These are phyloP conservation scores for Anguilla megastoma DNA, from an alignment of 2,797 vertebrate species.

Conservation along the genomic window DNA sequence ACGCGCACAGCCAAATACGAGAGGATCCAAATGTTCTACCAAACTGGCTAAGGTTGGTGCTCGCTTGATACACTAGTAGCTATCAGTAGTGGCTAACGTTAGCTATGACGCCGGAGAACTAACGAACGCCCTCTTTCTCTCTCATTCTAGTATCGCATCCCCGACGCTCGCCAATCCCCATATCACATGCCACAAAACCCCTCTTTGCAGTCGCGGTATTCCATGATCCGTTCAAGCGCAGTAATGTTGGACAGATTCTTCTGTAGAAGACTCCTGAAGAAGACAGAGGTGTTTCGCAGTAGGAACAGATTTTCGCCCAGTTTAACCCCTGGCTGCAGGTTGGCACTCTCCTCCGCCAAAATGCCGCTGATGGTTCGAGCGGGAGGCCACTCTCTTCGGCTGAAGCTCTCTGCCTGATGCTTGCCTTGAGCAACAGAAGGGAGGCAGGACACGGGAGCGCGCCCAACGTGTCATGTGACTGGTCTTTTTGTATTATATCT, in stretches of 20 bases:
- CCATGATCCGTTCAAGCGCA: constrained; percentile 35
- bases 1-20: neutral
- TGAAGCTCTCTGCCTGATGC: constrained; percentile 28
- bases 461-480: constrained; percentile 65
- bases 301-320: neutral
- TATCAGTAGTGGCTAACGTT: constrained; percentile 18
- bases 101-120: constrained; percentile 16
- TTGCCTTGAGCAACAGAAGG: constrained; percentile 46
- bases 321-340: neutral
- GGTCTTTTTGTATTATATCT: constrained; percentile 4
- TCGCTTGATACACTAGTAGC: neutral
- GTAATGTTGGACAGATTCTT: neutral
- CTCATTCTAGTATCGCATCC: constrained; percentile 51
- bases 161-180: constrained; percentile 51
- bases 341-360: constrained; percentile 6
- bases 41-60: constrained; percentile 16
- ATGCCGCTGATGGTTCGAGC: constrained; percentile 32
- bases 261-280: neutral
- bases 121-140: constrained; percentile 26
- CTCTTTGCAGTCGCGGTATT: constrained; percentile 51
- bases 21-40: neutral
- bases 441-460: constrained; percentile 54
- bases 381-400: constrained; percentile 31
- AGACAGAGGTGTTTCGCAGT: constrained; percentile 28
- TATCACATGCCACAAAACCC: constrained; percentile 59